phyloP scores from a whole-genome alignment of 1,140 invertebrate species.

The Theocolax elegans region DNA sequence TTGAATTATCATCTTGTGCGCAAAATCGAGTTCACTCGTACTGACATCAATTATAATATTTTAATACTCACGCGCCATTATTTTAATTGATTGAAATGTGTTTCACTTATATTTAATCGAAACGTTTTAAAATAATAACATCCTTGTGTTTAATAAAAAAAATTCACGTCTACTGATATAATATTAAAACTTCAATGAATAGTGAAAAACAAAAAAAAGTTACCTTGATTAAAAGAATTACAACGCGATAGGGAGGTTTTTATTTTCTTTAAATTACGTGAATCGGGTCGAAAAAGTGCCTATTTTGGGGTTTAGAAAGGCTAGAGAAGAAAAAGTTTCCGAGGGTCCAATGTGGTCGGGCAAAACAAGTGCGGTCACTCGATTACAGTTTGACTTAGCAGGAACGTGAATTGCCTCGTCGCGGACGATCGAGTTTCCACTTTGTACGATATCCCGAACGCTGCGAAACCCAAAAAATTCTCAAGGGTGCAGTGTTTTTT shows the following conservation, averaged over 20 bases:
- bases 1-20: too few species aligned
- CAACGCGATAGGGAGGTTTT: neutral
- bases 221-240: too few species aligned
- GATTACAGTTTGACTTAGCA: constrained; percentile 48
- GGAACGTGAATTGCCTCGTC: constrained; percentile 30
- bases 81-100: too few species aligned
- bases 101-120: too few species aligned
- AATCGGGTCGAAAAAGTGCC: neutral
- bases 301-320: constrained; percentile 16
- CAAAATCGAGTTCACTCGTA: too few species aligned
- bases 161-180: too few species aligned
- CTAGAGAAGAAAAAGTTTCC: constrained; percentile 6
- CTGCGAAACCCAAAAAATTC: constrained; percentile 46
- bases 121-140: too few species aligned
- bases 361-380: constrained; percentile 49
- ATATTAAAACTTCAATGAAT: too few species aligned
- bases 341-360: constrained; percentile 35
- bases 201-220: too few species aligned
- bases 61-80: too few species aligned
- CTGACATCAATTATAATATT: too few species aligned
- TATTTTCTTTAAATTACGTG: constrained; percentile 9
- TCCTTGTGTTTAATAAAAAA: too few species aligned
- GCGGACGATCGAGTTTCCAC: constrained; percentile 44
- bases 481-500: constrained; percentile 46
- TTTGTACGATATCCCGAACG: constrained; percentile 47